These are phyloP conservation scores for Macaria notata DNA, from an alignment of 2,888 invertebrate genomes.

Conservation along the genomic window DNA sequence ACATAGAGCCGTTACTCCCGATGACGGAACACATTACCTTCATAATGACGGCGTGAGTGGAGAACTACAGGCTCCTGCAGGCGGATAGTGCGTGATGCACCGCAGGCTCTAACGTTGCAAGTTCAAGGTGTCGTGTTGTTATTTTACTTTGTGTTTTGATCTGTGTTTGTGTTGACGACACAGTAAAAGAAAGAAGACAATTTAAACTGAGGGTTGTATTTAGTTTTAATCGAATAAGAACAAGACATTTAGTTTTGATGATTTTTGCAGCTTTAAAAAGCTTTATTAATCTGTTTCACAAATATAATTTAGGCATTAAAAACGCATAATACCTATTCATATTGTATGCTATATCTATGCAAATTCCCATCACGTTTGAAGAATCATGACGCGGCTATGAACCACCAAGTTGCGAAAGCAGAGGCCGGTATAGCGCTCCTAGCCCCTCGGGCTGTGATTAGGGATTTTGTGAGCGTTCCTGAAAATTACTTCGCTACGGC, in stretches of 20 bases:
- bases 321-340: neutral
- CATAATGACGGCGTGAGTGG: slow-evolving; percentile 77
- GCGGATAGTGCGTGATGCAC: slow-evolving; percentile 38
- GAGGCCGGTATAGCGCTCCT: slow-evolving; percentile 24
- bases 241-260: too few species aligned
- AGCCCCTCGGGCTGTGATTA: slow-evolving; percentile 54
- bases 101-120: slow-evolving; percentile 17
- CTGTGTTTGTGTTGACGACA: neutral
- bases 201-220: too few species aligned
- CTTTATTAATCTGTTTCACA: too few species aligned
- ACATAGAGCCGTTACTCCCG: slow-evolving; percentile 69
- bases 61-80: slow-evolving; percentile 70
- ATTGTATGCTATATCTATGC: too few species aligned
- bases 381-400: neutral
- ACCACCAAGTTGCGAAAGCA: slow-evolving; percentile 9
- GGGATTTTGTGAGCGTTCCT: slow-evolving; percentile 54
- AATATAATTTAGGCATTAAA: too few species aligned
- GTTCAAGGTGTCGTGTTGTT: slow-evolving; percentile 5
- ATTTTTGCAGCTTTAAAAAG: too few species aligned
- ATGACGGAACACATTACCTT: slow-evolving; percentile 79
- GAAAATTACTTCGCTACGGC: slow-evolving; percentile 48
- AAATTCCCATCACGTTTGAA: too few species aligned
- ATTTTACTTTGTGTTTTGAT: too few species aligned
- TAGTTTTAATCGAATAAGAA: too few species aligned
- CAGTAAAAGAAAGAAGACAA: too few species aligned